These are phyloP conservation scores for Adoxophyes honmai DNA, from an alignment of 1,140 invertebrate species.

Conservation along the genomic window DNA sequence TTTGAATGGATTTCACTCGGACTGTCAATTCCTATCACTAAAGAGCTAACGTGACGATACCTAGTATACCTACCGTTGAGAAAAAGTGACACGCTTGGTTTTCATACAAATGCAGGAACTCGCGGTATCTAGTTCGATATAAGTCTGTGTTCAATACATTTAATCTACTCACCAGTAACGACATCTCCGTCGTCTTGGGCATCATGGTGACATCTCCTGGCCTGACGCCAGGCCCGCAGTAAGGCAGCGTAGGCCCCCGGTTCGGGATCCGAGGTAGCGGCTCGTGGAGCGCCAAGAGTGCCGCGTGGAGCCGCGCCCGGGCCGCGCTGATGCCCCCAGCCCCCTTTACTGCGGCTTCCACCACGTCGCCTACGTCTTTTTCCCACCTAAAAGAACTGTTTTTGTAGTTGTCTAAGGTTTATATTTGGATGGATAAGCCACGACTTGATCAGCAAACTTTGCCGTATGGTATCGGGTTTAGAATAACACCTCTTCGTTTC, in stretches of 20 bases:
- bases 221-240: constrained; percentile 61
- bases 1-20: too few relatives aligned
- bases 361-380: constrained; percentile 61
- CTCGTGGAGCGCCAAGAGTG: constrained; percentile 49
- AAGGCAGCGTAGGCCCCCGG: constrained; percentile 50
- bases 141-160: constrained; percentile 2
- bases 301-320: constrained; percentile 59
- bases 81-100: too few relatives aligned
- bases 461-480: too few relatives aligned
- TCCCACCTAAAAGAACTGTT: constrained; percentile 57
- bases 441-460: too few relatives aligned
- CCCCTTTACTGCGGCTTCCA: constrained; percentile 57
- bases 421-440: too few relatives aligned
- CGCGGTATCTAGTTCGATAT: too few relatives aligned
- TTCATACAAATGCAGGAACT: too few relatives aligned
- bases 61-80: too few relatives aligned
- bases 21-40: too few relatives aligned
- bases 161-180: constrained; percentile 51
- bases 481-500: too few relatives aligned
- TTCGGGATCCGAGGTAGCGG: constrained; percentile 32
- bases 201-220: constrained; percentile 72
- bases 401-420: too few relatives aligned
- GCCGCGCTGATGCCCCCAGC: constrained; percentile 59
- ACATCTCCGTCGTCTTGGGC: constrained; percentile 62
- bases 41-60: too few relatives aligned